phyloP scores from a whole-genome alignment of 2,888 invertebrate genomes.

The Drosophila picticornis region DNA sequence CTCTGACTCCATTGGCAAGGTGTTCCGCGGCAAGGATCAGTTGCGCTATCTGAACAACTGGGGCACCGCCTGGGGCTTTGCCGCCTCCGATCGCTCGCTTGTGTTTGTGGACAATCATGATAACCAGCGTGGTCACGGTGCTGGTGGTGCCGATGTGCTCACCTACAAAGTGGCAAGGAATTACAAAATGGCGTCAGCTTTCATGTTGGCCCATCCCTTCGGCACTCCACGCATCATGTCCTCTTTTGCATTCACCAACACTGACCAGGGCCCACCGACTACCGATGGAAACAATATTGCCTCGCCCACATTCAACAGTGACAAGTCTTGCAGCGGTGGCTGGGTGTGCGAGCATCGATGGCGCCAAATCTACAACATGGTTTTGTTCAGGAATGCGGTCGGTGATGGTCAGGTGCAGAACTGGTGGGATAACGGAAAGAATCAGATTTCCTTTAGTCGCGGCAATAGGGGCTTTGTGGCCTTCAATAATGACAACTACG shows the following conservation, averaged over 20 bases:
- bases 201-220: conserved; percentile 95
- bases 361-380: conserved; percentile 93
- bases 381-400: conserved; percentile 90
- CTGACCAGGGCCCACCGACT: conserved; percentile 89
- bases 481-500: conserved; percentile 89
- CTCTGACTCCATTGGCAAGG: conserved; percentile 85
- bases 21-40: conserved; percentile 87
- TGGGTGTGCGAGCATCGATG: conserved; percentile 95
- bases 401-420: conserved; percentile 86
- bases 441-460: conserved; percentile 94
- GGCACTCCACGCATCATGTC: conserved; percentile 94
- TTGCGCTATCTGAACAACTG: conserved; percentile 89
- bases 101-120: conserved; percentile 97
- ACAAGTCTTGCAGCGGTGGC: conserved; percentile 87
- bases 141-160: conserved; percentile 87
- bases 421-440: conserved; percentile 93
- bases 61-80: conserved; percentile 89
- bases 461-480: conserved; percentile 91
- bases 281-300: conserved; percentile 88
- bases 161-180: conserved; percentile 89
- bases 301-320: conserved; percentile 88
- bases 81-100: conserved; percentile 88
- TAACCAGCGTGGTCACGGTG: conserved; percentile 92
- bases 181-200: conserved; percentile 93
- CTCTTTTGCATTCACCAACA: conserved; percentile 90